Evolutionary conservation across 2,113 vertebrate species (phyloP), one percentile per base, ranked within the genome.

Genomic region (Lepisosteus osseus): DNA sequence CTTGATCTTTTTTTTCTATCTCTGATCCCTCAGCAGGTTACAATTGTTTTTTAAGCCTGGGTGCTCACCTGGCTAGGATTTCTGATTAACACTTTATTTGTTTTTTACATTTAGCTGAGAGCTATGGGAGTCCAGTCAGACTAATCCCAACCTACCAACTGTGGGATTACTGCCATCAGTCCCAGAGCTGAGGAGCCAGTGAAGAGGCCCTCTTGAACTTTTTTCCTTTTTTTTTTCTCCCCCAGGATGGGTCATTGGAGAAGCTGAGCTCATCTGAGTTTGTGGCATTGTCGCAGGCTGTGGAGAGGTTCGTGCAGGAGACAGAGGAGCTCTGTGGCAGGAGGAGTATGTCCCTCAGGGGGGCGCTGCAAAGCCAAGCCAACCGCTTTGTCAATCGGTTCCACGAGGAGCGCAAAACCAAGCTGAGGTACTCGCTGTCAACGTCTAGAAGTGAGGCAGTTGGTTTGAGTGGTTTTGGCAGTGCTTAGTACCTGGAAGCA

Each of bases 391-490:
- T 99, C 62, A 94, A 97, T 68, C 94, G 96, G 70, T 99, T 99
- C 89, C 97, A 99, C 6, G 97, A 99, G 57, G 97, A 99, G 54
- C 93, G 97, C 79, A 98, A 98, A 85, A 98, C 91, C 14, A 99
- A 99, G 74, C 94, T 99, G 67, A 93, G 97, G 97, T 98, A 85
- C 69, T 40, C n/a, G 13, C 13, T 17, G 3, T 61, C 13, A 12
- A 13, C 57, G 2, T 44, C 40, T 67, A n/a, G 45, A 3, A 45
- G 42, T 14, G 13, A 44, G 64, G 11, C 41, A n/a, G 43, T 40
- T 15, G 6, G 44, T 17, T 29, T 29, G 17, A 29, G 29, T 29
- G 29, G 29, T 29, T 67, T 3, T 17, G 17, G 41, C 7, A n/a
- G 14, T 6, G 62, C 7, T 42, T 44, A 9, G 7, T 44, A 29